These are phyloP conservation scores for Habroteleia sp. DNA, from an alignment of 2,888 invertebrate genomes.

Conservation along the genomic window DNA sequence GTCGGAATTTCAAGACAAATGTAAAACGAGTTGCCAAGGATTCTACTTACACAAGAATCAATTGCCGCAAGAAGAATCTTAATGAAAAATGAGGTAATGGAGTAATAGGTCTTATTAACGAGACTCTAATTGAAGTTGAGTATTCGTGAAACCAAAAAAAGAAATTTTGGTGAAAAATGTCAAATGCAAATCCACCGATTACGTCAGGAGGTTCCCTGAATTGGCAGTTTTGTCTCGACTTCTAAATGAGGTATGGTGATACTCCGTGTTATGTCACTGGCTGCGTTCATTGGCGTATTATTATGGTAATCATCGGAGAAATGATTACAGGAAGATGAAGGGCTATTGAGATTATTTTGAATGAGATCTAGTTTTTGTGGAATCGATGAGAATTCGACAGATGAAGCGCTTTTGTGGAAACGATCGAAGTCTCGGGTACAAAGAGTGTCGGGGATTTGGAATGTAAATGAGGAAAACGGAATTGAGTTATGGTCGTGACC, in stretches of 20 bases:
- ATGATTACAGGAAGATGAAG: conserved; percentile 22
- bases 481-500: conserved; percentile 19
- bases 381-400: conserved; percentile 41
- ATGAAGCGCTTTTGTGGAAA: conserved; percentile 28
- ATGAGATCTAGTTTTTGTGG: conserved; percentile 28
- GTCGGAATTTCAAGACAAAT: not conserved
- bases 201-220: conserved; percentile 27
- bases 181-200: conserved; percentile 9
- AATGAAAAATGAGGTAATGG: too few relatives aligned
- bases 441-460: conserved; percentile 19
- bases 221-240: conserved; percentile 11
- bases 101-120: too few relatives aligned
- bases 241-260: conserved; percentile 7
- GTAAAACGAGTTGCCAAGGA: conserved; percentile 19
- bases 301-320: conserved; percentile 31
- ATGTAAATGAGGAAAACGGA: conserved; percentile 32
- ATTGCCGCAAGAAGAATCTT: too few relatives aligned
- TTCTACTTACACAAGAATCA: too few relatives aligned
- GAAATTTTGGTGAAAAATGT: not conserved
- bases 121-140: too few relatives aligned
- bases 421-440: conserved; percentile 14
- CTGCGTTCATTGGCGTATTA: conserved; percentile 25
- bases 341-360: conserved; percentile 2
- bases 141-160: too few relatives aligned
- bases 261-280: conserved; percentile 22